Conservation (phyloP, 2,888 invertebrate genomes). For the Eubasilissa splendida region DNA sequence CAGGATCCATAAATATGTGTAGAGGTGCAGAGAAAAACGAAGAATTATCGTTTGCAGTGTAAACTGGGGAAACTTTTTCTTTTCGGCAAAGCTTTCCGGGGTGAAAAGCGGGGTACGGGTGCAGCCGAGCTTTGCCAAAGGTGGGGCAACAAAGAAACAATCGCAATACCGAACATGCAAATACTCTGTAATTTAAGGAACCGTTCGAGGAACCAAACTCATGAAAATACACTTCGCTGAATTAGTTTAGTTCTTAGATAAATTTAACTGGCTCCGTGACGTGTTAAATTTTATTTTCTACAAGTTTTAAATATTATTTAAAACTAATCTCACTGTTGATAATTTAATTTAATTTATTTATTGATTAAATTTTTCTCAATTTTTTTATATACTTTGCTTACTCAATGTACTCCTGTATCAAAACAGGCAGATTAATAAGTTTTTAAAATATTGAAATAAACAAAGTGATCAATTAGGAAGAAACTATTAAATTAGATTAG, state of each 20-base stretch:
- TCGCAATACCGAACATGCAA: slow-evolving; percentile 15
- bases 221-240: background rate
- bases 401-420: no score
- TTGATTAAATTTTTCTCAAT: no score
- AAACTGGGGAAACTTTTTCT: slow-evolving; percentile 26
- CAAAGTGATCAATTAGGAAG: no score
- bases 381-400: no score
- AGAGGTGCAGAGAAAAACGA: slow-evolving; percentile 30
- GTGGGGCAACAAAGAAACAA: slow-evolving; percentile 28
- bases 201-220: slow-evolving; percentile 2
- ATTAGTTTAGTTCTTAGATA: background rate
- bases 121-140: slow-evolving; percentile 18
- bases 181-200: slow-evolving; percentile 10
- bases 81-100: slow-evolving; percentile 14
- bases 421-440: no score
- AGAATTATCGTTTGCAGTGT: slow-evolving; percentile 34
- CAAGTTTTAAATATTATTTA: no score
- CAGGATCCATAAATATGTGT: slow-evolving; percentile 40
- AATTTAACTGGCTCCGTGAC: background rate
- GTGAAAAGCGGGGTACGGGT: background rate
- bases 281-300: background rate
- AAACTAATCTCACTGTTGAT: no score
- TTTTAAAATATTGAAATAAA: no score
- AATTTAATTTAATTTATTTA: no score
- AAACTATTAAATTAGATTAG: no score